These are phyloP conservation scores for Polydrusus pterygomalis DNA, from an alignment of 2,888 invertebrate species.

Conservation along the genomic window DNA sequence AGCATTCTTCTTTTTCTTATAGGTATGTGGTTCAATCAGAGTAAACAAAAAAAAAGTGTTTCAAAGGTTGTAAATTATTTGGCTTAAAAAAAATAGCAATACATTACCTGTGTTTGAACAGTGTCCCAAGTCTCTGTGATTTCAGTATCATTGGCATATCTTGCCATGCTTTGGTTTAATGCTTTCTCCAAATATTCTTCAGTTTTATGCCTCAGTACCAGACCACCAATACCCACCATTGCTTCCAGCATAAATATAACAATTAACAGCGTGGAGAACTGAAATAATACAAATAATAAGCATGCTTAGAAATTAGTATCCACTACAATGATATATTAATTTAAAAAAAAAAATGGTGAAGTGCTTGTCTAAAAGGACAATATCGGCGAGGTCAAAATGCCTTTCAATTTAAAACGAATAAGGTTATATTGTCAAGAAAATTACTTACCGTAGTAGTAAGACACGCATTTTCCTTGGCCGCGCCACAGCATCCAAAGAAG, in stretches of 20 bases:
- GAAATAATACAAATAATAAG: slow-evolving; percentile 60
- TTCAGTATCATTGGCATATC: slow-evolving; percentile 74
- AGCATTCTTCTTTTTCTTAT: too few relatives aligned
- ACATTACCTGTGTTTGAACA: slow-evolving; percentile 85
- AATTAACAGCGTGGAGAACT: slow-evolving; percentile 86
- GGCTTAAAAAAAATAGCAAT: too few relatives aligned
- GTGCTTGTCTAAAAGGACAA: too few relatives aligned
- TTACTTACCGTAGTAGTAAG: slow-evolving; percentile 91
- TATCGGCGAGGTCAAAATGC: too few relatives aligned
- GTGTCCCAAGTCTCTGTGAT: slow-evolving; percentile 84
- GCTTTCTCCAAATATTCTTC: slow-evolving; percentile 78
- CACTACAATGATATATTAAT: too few relatives aligned
- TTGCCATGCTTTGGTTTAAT: slow-evolving; percentile 80
- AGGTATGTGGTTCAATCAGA: too few relatives aligned
- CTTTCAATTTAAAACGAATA: too few relatives aligned
- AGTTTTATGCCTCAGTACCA: slow-evolving; percentile 82
- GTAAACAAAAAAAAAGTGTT: too few relatives aligned
- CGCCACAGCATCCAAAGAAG: slow-evolving; percentile 97
- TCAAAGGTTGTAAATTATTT: not conserved
- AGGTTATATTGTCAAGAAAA: too few relatives aligned
- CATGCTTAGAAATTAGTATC: not conserved
- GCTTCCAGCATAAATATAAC: slow-evolving; percentile 88
- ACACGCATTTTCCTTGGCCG: slow-evolving; percentile 94
- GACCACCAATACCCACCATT: slow-evolving; percentile 87
- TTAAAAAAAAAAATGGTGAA: too few relatives aligned